These are phyloP conservation scores for Ivindomyrus marchei DNA, from an alignment of 2,113 vertebrate genomes.

Conservation along the genomic window DNA sequence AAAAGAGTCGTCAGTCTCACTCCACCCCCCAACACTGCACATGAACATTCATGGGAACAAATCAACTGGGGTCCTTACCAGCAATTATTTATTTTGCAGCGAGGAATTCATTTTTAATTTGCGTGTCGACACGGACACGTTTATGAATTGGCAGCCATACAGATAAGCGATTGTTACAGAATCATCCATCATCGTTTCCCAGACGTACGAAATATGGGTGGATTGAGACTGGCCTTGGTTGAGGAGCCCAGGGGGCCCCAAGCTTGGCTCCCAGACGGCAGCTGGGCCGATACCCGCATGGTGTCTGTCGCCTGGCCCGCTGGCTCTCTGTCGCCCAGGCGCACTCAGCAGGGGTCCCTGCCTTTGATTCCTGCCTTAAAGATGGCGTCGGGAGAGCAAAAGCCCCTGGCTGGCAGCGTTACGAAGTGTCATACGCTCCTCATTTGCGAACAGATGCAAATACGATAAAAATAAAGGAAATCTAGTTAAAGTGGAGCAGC, in stretches of 20 bases:
- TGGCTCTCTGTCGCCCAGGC: not conserved
- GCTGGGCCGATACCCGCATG: not conserved
- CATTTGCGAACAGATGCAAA: not conserved
- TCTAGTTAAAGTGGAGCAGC: not conserved
- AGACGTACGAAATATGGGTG: not conserved
- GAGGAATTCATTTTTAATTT: not conserved
- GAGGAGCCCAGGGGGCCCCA: not conserved
- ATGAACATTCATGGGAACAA: not conserved
- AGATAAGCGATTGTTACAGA: not conserved
- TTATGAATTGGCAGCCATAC: not conserved
- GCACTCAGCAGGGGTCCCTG: not conserved
- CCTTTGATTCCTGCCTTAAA: not conserved
- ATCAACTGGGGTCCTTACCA: not conserved
- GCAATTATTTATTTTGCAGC: not conserved
- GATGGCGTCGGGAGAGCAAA: not conserved
- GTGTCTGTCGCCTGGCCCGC: not conserved
- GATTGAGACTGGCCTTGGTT: not conserved
- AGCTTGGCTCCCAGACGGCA: not conserved
- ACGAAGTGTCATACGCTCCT: not conserved
- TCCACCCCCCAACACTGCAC: not conserved
- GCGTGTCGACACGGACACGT: not conserved
- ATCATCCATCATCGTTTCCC: not conserved
- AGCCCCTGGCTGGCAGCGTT: not conserved
- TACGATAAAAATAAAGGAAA: not conserved
- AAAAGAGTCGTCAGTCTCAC: not conserved